Evolutionary conservation across 2,888 invertebrate species (phyloP).

Genomic region (Keiferia lycopersicella): DNA sequence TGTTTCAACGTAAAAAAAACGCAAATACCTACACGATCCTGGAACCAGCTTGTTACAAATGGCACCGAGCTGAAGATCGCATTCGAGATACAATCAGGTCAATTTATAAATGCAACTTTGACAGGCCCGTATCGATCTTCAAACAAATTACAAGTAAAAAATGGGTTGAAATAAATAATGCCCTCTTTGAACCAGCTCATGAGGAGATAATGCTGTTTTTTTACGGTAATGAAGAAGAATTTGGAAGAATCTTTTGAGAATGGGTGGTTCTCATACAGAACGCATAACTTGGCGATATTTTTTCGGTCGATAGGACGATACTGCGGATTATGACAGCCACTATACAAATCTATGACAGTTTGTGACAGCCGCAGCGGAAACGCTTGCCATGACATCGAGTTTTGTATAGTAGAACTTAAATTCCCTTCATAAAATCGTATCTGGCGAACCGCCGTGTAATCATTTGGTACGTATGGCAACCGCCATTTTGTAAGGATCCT

Average conservation of each 20-base stretch:
- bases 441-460: too few species aligned
- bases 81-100: slow-evolving; percentile 54
- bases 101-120: slow-evolving; percentile 59
- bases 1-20: background rate
- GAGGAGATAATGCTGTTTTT: slow-evolving; percentile 20
- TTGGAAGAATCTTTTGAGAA: slow-evolving; percentile 1
- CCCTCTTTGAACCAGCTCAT: slow-evolving; percentile 28
- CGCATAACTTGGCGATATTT: too few species aligned
- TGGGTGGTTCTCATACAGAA: background rate
- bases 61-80: slow-evolving; percentile 28
- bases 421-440: too few species aligned
- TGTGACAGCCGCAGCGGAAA: too few species aligned
- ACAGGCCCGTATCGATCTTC: slow-evolving; percentile 56
- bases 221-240: slow-evolving; percentile 23
- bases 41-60: background rate
- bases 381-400: too few species aligned
- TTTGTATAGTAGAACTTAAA: too few species aligned
- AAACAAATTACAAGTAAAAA: slow-evolving; percentile 54
- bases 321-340: too few species aligned
- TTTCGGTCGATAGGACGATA: too few species aligned
- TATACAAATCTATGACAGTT: too few species aligned
- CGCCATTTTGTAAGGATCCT: background rate
- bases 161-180: slow-evolving; percentile 40
- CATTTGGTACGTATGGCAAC: too few species aligned
- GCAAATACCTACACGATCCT: background rate